Conservation (phyloP, 2,113 vertebrate species). For the Taurulus bubalis region DNA sequence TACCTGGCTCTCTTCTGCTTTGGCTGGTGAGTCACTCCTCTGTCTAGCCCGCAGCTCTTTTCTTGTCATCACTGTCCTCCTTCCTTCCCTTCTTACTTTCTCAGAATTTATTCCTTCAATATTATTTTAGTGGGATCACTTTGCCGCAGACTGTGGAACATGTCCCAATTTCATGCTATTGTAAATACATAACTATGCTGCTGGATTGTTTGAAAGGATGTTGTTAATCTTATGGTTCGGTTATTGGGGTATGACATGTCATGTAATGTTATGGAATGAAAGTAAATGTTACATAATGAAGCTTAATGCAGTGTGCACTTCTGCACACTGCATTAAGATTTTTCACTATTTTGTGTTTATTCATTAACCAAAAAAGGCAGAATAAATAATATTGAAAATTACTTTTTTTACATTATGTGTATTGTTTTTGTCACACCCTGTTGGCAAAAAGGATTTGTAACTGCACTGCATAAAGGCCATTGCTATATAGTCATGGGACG, state of each 20-base stretch:
- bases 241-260: slow-evolving; percentile 16
- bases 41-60: slow-evolving; percentile 15
- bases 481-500: not conserved
- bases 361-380: not conserved
- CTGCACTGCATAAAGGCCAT: not conserved
- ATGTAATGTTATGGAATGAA: slow-evolving; percentile 20
- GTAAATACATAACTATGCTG: not conserved
- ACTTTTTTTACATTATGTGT: not conserved
- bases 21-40: slow-evolving; percentile 92
- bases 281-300: slow-evolving; percentile 2
- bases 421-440: not conserved
- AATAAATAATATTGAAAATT: not conserved
- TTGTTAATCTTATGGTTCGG: not conserved
- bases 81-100: slow-evolving; percentile 15
- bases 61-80: slow-evolving; percentile 24
- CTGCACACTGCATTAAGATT: too few relatives aligned
- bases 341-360: not conserved
- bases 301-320: not conserved
- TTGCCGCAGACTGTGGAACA: not conserved
- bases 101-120: not conserved
- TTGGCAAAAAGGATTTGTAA: not conserved
- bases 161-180: slow-evolving; percentile 5
- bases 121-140: slow-evolving; percentile 9
- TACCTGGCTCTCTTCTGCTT: slow-evolving; percentile 99
- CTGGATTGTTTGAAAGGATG: not conserved